A percentile compares a stretch with the other conserved stretches of the same genome.
Evolutionary conservation across 2,113 vertebrate genomes (phyloP).

Genomic region (Grantiella picta): DNA sequence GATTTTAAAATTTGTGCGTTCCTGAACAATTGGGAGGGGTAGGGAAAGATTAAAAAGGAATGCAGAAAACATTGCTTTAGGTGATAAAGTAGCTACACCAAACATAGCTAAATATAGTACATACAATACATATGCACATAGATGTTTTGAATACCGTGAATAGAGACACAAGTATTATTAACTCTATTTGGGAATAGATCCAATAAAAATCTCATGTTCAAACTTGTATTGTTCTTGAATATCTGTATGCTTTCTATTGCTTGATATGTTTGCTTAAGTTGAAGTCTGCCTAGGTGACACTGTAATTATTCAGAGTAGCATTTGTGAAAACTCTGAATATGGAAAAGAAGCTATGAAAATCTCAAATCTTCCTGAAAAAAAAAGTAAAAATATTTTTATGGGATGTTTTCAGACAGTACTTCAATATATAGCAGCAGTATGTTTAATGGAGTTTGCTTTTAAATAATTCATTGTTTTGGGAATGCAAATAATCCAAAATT

Average conservation of each 20-base stretch:
- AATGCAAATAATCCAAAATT: background rate
- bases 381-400: background rate
- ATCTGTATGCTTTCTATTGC: background rate
- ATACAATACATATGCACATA: rapidly evolving
- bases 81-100: background rate
- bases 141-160: background rate
- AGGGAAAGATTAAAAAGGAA: background rate
- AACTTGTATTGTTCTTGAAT: background rate
- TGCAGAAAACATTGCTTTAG: background rate
- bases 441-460: background rate
- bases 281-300: background rate
- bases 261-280: background rate
- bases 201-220: background rate
- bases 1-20: background rate
- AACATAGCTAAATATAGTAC: rapidly evolving
- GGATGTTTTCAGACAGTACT: background rate
- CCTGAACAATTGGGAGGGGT: background rate
- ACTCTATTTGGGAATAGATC: background rate
- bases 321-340: background rate
- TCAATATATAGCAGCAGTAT: background rate
- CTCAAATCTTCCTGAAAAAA: background rate
- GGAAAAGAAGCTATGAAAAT: background rate
- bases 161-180: background rate
- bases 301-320: background rate
- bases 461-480: background rate